phyloP scores from a whole-genome alignment of 2,113 vertebrate genomes.

The Ifrita kowaldi region DNA sequence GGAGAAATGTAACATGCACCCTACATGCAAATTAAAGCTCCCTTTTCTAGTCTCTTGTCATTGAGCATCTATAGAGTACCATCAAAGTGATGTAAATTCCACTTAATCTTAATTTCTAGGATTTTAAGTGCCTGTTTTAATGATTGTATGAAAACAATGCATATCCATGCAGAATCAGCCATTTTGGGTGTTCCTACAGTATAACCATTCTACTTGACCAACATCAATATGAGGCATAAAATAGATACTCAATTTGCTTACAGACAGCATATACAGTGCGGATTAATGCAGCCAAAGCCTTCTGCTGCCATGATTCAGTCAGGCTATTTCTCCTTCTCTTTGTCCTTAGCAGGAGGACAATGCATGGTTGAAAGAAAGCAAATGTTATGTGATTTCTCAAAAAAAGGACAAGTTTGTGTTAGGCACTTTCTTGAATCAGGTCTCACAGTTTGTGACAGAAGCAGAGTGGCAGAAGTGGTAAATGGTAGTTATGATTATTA shows the following conservation, averaged over 20 bases:
- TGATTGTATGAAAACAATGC: background rate
- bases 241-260: background rate
- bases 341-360: background rate
- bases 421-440: background rate
- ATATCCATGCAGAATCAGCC: background rate
- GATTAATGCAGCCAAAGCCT: background rate
- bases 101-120: background rate
- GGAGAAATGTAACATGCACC: accelerated
- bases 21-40: background rate
- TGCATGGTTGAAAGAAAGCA: background rate
- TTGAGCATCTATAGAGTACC: background rate
- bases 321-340: background rate
- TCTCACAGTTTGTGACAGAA: background rate
- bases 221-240: background rate
- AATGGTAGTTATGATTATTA: background rate
- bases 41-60: background rate
- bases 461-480: background rate
- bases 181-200: background rate
- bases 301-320: background rate
- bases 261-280: background rate
- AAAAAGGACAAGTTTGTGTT: background rate
- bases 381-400: background rate
- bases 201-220: background rate
- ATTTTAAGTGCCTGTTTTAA: background rate
- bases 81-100: background rate